A percentile compares a stretch with the other conserved stretches of the same genome.
Evolutionary conservation across 2,888 invertebrate species (phyloP).

Genomic region (Baronia brevicornis): DNA sequence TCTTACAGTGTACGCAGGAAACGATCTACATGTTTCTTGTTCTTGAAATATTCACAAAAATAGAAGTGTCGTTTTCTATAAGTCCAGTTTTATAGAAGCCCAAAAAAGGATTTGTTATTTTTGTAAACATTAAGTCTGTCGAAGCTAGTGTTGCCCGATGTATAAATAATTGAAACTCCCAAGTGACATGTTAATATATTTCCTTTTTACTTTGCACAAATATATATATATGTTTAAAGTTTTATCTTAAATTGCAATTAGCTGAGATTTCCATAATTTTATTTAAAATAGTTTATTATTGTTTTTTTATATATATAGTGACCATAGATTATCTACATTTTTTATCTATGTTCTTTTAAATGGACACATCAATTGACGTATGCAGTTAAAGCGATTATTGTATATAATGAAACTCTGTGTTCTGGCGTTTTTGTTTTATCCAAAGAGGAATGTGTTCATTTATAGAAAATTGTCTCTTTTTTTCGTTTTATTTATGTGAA

Average conservation of each 20-base stretch:
- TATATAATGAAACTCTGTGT: constrained; percentile 49
- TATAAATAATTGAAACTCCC: not conserved
- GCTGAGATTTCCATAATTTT: constrained; percentile 5
- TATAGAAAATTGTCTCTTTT: constrained; percentile 42
- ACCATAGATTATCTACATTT: constrained; percentile 11
- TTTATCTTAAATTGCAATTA: constrained; percentile 4
- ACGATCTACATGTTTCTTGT: too few relatives aligned
- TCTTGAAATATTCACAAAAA: too few relatives aligned
- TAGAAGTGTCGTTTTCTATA: too few relatives aligned
- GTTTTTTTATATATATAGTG: constrained; percentile 22
- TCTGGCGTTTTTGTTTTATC: constrained; percentile 48
- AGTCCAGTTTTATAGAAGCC: too few relatives aligned
- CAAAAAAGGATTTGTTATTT: too few relatives aligned
- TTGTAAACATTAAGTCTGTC: not conserved
- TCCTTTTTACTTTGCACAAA: too few relatives aligned
- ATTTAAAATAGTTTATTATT: constrained; percentile 33
- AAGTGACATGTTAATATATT: not conserved
- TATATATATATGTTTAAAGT: too few relatives aligned
- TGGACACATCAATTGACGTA: constrained; percentile 34
- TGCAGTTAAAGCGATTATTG: constrained; percentile 20
- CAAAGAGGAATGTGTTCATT: constrained; percentile 73
- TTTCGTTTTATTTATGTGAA: constrained; percentile 40
- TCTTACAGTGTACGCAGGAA: too few relatives aligned
- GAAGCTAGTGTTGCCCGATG: constrained; percentile 3
- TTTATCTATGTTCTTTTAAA: constrained; percentile 26